Percentiles rank a stretch among this genome's conserved stretches.
Conservation (phyloP, 2,113 vertebrate species). For the Mesoclemmys tuberculata region DNA sequence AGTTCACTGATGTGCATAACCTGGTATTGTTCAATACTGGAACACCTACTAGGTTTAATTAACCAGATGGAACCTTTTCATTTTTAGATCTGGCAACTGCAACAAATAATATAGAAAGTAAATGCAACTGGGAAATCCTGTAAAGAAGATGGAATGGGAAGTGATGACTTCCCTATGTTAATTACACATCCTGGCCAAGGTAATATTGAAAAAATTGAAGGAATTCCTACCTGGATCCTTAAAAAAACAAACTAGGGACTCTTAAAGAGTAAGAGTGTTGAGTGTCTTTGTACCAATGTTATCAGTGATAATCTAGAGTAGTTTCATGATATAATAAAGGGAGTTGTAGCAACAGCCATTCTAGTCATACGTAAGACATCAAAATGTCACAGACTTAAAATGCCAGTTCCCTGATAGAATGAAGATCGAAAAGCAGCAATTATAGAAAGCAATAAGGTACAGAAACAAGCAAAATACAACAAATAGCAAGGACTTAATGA, state of each 20-base stretch:
- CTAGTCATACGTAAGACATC: background rate
- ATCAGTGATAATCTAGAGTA: background rate
- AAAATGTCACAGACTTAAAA: background rate
- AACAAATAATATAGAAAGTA: background rate
- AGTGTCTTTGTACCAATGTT: background rate
- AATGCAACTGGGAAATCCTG: background rate
- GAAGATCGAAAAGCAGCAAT: background rate
- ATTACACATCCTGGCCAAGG: background rate
- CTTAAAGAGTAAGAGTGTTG: background rate
- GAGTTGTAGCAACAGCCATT: background rate
- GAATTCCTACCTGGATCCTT: background rate
- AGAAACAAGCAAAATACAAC: background rate
- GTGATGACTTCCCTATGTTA: background rate
- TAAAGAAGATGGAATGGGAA: background rate
- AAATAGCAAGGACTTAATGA: background rate
- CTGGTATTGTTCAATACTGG: background rate
- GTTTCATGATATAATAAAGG: background rate
- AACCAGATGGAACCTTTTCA: background rate
- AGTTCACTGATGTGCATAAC: background rate
- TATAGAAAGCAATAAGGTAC: background rate
- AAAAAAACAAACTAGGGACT: background rate
- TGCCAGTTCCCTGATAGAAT: background rate
- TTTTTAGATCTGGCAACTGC: background rate
- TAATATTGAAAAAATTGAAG: background rate
- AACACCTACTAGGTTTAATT: background rate